Percentiles rank a stretch among this genome's conserved stretches.
Evolutionary conservation across 2,888 invertebrate species (phyloP).

Genomic region (Amphipoea lucens): DNA sequence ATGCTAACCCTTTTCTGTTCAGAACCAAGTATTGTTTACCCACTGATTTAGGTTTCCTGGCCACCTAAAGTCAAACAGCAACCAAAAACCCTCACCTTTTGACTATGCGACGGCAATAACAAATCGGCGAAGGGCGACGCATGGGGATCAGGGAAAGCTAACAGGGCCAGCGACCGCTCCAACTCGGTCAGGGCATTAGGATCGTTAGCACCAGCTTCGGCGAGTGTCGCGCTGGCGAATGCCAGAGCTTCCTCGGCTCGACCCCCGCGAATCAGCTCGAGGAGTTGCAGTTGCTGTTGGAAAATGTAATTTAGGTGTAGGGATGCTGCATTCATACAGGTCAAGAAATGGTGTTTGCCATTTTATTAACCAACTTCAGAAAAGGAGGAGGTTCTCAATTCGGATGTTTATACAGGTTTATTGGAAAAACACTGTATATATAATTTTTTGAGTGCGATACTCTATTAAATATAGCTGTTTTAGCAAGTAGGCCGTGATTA

Average conservation of each 20-base stretch:
- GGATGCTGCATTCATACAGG: not conserved
- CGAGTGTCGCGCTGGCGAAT: conserved; percentile 97
- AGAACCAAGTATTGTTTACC: not conserved
- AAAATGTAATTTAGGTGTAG: conserved; percentile 8
- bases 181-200: conserved; percentile 93
- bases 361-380: no score
- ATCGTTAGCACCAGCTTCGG: conserved; percentile 96
- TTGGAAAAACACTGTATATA: no score
- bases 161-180: conserved; percentile 97
- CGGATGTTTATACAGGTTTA: no score
- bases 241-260: conserved; percentile 96
- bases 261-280: conserved; percentile 96
- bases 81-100: conserved; percentile 91
- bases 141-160: conserved; percentile 99
- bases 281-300: conserved; percentile 95
- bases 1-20: not conserved
- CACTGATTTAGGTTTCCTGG: not conserved
- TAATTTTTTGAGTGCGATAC: not conserved
- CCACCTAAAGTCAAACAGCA: not conserved
- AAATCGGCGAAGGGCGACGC: conserved; percentile 98
- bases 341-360: not conserved
- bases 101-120: conserved; percentile 97
- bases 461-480: not conserved
- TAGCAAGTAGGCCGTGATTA: not conserved
- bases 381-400: no score